Conservation (phyloP, 2,113 vertebrate species). For the Tretioscincus oriximinensis region DNA sequence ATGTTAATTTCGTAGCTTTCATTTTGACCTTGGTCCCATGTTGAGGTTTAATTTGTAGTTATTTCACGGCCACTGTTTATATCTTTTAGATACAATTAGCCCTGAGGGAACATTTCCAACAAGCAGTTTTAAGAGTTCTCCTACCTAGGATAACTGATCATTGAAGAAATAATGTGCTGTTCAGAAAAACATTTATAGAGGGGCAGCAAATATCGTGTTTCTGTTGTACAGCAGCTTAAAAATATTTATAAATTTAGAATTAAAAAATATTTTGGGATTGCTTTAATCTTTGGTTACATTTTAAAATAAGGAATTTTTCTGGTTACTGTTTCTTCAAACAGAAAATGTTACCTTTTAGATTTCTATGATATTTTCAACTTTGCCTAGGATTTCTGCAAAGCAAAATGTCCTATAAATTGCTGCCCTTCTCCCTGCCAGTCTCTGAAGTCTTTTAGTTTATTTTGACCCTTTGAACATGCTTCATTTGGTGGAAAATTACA, state of each 20-base stretch:
- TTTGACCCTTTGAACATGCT: constrained; percentile 35
- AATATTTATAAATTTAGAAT: neutral
- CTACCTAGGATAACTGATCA: neutral
- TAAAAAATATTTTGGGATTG: neutral
- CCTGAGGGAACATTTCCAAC: neutral
- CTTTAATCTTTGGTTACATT: constrained; percentile 3
- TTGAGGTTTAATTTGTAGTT: constrained; percentile 2
- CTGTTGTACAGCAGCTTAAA: neutral
- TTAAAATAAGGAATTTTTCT: constrained; percentile 6
- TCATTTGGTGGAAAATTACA: constrained; percentile 14
- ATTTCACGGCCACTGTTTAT: constrained; percentile 15
- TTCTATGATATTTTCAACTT: constrained; percentile 11
- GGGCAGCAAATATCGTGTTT: neutral
- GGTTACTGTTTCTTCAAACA: constrained; percentile 5
- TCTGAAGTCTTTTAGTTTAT: constrained; percentile 27
- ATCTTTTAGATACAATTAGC: constrained; percentile 9
- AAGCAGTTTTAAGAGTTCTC: neutral
- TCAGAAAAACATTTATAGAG: neutral
- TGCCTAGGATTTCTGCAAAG: neutral
- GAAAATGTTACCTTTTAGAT: neutral
- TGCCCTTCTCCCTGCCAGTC: neutral
- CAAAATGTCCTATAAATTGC: constrained; percentile 13
- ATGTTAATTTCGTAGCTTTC: neutral
- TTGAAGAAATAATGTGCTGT: neutral
- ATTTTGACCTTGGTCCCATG: constrained; percentile 5